These are phyloP conservation scores for Pomacea canaliculata DNA, from an alignment of 2,888 invertebrate genomes.

Conservation along the genomic window DNA sequence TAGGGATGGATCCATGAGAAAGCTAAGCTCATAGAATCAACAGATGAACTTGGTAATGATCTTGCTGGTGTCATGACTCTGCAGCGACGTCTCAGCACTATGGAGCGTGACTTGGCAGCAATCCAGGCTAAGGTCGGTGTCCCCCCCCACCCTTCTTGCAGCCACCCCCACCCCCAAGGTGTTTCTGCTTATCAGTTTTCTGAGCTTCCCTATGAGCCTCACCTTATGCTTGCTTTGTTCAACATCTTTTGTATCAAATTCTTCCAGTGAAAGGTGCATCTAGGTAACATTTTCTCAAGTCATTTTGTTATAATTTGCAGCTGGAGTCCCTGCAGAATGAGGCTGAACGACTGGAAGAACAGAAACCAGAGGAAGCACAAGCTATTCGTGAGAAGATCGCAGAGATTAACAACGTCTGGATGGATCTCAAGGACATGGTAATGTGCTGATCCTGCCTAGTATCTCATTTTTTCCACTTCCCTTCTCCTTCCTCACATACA, in stretches of 20 bases:
- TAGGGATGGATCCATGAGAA: constrained; percentile 98
- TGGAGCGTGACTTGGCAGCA: constrained; percentile 98
- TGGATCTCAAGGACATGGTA: constrained; percentile 93
- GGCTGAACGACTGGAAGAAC: constrained; percentile 89
- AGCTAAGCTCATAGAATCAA: constrained; percentile 96
- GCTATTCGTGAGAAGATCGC: constrained; percentile 79
- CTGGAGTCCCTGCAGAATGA: constrained; percentile 93
- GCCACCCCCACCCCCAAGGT: background rate
- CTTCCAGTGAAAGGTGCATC: no score
- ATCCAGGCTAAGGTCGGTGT: constrained; percentile 87
- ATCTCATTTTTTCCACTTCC: background rate
- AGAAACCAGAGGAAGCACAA: constrained; percentile 84
- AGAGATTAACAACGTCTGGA: constrained; percentile 95
- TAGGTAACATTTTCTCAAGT: no score
- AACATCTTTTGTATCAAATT: no score
- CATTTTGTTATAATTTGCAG: constrained; percentile 51
- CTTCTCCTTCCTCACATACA: background rate
- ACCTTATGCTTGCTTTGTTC: background rate
- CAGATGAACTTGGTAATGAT: constrained; percentile 97
- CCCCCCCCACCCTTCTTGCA: background rate
- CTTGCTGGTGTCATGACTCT: constrained; percentile 96
- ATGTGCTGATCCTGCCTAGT: constrained; percentile 32
- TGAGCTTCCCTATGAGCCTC: background rate
- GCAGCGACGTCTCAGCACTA: constrained; percentile 93
- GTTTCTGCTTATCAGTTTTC: constrained; percentile 3